These are phyloP conservation scores for Patella vulgata DNA, from an alignment of 1,140 invertebrate species.

Conservation along the genomic window DNA sequence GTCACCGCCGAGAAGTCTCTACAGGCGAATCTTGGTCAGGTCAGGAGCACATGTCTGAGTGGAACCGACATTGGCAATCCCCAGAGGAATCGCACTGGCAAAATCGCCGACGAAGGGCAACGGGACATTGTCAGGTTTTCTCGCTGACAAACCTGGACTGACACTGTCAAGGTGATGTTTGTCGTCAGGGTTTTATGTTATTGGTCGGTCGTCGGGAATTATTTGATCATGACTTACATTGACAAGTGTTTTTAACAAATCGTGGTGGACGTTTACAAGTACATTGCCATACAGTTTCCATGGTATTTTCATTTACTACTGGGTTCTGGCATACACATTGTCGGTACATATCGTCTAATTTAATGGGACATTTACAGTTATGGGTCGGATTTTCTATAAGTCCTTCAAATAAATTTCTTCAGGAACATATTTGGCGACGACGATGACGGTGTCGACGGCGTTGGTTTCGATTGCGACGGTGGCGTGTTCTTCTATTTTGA, in stretches of 20 bases:
- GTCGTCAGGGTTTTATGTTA: slow-evolving; percentile 1
- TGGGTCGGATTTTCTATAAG: slow-evolving; percentile 9
- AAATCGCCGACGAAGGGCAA: slow-evolving; percentile 4
- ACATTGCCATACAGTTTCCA: slow-evolving; percentile 17
- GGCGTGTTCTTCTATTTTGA: too few species aligned
- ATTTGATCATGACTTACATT: slow-evolving; percentile 22
- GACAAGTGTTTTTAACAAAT: slow-evolving; percentile 19
- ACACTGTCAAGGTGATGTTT: slow-evolving; percentile 15
- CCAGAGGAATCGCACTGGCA: slow-evolving; percentile 28
- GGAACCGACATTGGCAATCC: slow-evolving; percentile 34
- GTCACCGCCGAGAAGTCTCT: too few species aligned
- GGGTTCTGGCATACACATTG: background rate
- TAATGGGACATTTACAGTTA: slow-evolving; percentile 26
- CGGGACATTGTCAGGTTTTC: slow-evolving; percentile 27
- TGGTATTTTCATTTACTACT: slow-evolving; percentile 1
- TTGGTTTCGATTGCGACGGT: too few species aligned
- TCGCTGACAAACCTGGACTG: slow-evolving; percentile 19
- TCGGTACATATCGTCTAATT: background rate
- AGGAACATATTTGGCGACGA: too few species aligned
- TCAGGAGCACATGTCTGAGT: slow-evolving; percentile 4
- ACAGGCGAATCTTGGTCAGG: background rate
- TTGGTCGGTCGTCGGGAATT: background rate
- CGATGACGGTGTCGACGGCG: too few species aligned
- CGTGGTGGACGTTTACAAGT: slow-evolving; percentile 22
- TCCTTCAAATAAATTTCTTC: background rate